These are phyloP conservation scores for Harmothoe impar DNA, from an alignment of 2,888 invertebrate species.

Conservation along the genomic window DNA sequence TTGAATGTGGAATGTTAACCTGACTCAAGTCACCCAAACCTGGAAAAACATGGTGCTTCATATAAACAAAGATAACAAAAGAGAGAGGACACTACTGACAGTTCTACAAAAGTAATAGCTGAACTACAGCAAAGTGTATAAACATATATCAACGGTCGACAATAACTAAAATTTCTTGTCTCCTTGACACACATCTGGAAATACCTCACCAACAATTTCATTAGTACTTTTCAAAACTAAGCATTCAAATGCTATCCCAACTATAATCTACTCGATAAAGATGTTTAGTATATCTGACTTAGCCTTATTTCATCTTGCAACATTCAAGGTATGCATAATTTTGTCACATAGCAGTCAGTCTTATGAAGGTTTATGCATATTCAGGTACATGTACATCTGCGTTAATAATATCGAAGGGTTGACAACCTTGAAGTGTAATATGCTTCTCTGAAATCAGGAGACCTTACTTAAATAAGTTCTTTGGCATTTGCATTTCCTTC, in stretches of 20 bases:
- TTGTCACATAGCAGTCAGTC: constrained; percentile 18
- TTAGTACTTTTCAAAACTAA: background rate
- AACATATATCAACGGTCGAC: background rate
- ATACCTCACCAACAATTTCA: background rate
- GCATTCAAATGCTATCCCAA: constrained; percentile 26
- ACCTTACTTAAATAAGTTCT: constrained; percentile 10
- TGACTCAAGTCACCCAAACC: constrained; percentile 46
- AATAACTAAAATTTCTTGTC: background rate
- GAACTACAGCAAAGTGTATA: constrained; percentile 18
- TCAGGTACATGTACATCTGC: background rate
- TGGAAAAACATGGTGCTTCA: constrained; percentile 4
- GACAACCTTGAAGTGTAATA: background rate
- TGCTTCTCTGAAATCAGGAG: background rate
- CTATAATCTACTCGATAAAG: constrained; percentile 19
- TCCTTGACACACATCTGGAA: background rate
- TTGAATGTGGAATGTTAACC: constrained; percentile 41
- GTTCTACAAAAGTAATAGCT: constrained; percentile 2
- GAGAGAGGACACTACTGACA: constrained; percentile 1
- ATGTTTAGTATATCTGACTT: constrained; percentile 30
- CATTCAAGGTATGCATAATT: background rate
- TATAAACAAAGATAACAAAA: constrained; percentile 37
- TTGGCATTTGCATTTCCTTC: constrained; percentile 22
- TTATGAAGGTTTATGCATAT: background rate
- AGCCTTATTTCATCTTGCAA: background rate
- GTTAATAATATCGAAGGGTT: constrained; percentile 1